Conservation (phyloP, 2,888 invertebrate species). For the Harmothoe impar region DNA sequence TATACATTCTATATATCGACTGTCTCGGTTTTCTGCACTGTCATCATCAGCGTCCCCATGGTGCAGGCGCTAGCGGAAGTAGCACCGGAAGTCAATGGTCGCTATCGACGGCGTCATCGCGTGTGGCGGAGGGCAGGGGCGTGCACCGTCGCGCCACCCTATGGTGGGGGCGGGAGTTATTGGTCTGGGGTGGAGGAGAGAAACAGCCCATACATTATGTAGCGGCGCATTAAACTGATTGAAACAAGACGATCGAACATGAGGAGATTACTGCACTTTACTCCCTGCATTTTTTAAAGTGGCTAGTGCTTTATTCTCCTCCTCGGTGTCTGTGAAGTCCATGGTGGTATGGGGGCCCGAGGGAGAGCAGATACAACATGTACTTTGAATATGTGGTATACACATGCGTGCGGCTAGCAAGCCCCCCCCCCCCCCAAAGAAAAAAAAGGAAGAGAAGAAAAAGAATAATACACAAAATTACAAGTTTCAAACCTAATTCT, state of each 20-base stretch:
- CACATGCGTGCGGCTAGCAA: too few relatives aligned
- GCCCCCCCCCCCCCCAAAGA: too few relatives aligned
- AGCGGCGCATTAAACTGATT: constrained; percentile 22
- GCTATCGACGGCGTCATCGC: background rate
- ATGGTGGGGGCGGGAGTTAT: background rate
- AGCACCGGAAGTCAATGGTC: constrained; percentile 14
- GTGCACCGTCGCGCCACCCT: background rate
- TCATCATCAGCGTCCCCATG: background rate
- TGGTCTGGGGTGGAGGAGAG: background rate
- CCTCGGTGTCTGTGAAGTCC: too few relatives aligned
- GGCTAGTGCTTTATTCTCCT: too few relatives aligned
- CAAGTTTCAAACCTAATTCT: too few relatives aligned
- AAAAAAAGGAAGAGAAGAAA: too few relatives aligned
- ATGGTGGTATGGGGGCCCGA: too few relatives aligned
- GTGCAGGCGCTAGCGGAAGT: background rate
- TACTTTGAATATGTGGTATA: too few relatives aligned
- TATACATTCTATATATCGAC: constrained; percentile 23
- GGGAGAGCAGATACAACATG: too few relatives aligned
- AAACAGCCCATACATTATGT: background rate
- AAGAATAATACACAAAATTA: too few relatives aligned
- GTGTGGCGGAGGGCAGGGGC: background rate
- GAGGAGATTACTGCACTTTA: constrained; percentile 6
- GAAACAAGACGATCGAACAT: constrained; percentile 12
- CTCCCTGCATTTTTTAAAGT: background rate
- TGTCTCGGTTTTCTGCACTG: background rate